phyloP scores from a whole-genome alignment of 2,113 vertebrate genomes.

The Addax nasomaculatus region DNA sequence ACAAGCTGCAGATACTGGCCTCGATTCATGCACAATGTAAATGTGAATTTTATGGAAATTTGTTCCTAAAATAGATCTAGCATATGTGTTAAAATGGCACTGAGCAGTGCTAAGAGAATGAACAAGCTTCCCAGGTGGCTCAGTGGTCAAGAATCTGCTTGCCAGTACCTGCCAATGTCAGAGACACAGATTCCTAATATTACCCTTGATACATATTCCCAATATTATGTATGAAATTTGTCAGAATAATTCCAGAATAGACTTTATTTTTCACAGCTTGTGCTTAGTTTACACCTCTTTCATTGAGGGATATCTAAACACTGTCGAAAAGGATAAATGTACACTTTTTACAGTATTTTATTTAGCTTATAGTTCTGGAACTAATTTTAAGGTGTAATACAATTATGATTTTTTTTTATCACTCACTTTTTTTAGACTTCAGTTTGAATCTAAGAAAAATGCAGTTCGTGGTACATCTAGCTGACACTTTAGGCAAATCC shows the following conservation, averaged over 20 bases:
- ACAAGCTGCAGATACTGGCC: neutral
- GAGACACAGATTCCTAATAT: neutral
- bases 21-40: neutral
- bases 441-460: neutral
- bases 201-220: neutral
- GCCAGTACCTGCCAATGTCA: neutral
- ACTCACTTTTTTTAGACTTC: neutral
- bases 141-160: neutral
- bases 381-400: neutral
- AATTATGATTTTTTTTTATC: neutral
- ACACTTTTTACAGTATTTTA: neutral
- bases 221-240: neutral
- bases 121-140: neutral
- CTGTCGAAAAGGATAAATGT: neutral
- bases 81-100: neutral
- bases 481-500: neutral
- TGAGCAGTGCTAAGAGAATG: neutral
- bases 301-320: neutral
- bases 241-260: neutral
- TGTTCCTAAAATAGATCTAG: neutral
- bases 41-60: neutral
- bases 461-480: fast-evolving
- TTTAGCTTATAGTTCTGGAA: neutral
- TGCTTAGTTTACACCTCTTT: neutral
- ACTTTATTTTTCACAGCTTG: neutral